Percentiles rank a stretch among this genome's conserved stretches.
Conservation (phyloP, 2,797 vertebrate species). For the Phoebastria nigripes region DNA sequence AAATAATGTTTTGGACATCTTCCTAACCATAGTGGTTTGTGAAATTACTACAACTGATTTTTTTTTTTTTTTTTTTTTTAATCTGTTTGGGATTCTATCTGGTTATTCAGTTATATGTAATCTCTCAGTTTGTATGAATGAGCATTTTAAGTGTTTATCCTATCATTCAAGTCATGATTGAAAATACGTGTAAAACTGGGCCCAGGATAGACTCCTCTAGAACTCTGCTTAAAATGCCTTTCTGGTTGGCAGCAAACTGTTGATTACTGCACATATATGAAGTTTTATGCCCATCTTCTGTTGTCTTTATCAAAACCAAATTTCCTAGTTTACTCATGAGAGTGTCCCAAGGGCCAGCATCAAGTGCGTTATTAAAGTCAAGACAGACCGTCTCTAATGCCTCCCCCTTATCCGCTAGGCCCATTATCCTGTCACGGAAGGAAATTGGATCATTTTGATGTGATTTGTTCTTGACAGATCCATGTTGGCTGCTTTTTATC, state of each 20-base stretch:
- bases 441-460: conserved; percentile 34
- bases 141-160: neutral
- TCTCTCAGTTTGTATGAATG: neutral
- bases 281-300: neutral
- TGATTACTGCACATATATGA: neutral
- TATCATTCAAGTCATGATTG: neutral
- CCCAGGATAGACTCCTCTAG: neutral
- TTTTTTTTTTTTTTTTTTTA: neutral
- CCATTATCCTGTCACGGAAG: neutral
- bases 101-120: neutral
- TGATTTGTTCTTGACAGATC: conserved; percentile 37
- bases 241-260: neutral
- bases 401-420: neutral
- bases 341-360: neutral
- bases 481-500: conserved; percentile 35
- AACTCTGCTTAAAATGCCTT: neutral
- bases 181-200: neutral
- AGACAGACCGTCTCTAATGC: neutral
- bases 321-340: neutral
- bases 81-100: neutral
- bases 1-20: neutral
- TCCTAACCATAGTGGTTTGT: neutral
- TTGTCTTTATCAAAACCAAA: neutral
- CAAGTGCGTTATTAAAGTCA: neutral
- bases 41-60: neutral